phyloP scores from a whole-genome alignment of 1,140 invertebrate genomes.

The Ruditapes philippinarum region DNA sequence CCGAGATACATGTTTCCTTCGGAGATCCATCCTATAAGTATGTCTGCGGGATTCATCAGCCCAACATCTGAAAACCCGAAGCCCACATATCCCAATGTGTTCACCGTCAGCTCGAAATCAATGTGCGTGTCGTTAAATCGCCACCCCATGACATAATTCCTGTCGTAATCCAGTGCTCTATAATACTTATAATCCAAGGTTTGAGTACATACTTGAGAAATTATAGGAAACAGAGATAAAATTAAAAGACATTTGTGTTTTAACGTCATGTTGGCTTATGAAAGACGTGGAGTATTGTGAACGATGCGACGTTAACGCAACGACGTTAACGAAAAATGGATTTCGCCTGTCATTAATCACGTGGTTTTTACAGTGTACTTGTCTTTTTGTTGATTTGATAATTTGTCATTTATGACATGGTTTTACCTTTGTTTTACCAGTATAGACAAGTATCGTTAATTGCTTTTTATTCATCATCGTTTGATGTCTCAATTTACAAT shows the following conservation, averaged over 20 bases:
- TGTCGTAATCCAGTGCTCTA: constrained; percentile 38
- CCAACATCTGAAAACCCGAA: constrained; percentile 71
- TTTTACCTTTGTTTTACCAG: not conserved
- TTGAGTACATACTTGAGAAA: not conserved
- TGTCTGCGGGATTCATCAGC: constrained; percentile 70
- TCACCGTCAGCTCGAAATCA: constrained; percentile 69
- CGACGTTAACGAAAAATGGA: not conserved
- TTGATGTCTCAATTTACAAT: not conserved
- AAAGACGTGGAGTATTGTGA: not conserved
- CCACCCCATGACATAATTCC: constrained; percentile 69
- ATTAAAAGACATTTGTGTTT: not conserved
- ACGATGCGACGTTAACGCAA: no score
- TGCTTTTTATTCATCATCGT: not conserved
- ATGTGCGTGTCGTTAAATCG: constrained; percentile 67
- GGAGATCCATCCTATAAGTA: constrained; percentile 75
- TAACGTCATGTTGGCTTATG: not conserved
- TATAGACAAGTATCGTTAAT: not conserved
- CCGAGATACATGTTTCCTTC: constrained; percentile 57
- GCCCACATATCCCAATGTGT: constrained; percentile 71
- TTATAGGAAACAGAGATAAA: not conserved
- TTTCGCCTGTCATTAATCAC: not conserved
- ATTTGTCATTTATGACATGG: constrained; percentile 6
- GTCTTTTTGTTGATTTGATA: not conserved
- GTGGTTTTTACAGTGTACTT: not conserved
- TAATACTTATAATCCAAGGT: constrained; percentile 22